Base-by-base conservation (phyloP, 30 jellyfish, hydroid and myxozoan species). In the Clytia hemisphaerica region DNA sequence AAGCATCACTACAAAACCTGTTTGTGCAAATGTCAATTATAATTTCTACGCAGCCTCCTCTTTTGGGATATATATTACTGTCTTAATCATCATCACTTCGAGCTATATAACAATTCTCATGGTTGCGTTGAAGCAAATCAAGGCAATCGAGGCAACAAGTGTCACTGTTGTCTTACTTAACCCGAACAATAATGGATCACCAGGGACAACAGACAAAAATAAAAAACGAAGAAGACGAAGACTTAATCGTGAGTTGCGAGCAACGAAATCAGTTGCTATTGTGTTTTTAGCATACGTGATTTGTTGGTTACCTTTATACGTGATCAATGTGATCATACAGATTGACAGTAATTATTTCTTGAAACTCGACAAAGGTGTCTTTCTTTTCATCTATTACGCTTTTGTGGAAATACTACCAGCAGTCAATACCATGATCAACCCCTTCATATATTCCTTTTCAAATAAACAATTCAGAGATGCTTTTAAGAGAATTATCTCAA, bases 301-400 rank as follows among this genome's bases (percentile, higher is more conserved):
- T 33, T 89, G 98, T 44, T 89, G 98, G 98, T 73, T 89, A 21
- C 98, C 98, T n/a, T 80, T 74, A 21, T 63, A 82, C 66, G 69
- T 89, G 29, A 24, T 89, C 7, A 74, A 61, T 22, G n/a, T 76
- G 3, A 12, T 83, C 0, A 40, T 47, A 12, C 31, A 33, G 12
- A 64, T 83, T 62, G 82, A 89, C 14, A 24, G 4, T 15, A 68
- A 84, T 64, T 89, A 61, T 47, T 18, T 45, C n/a, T 57, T 73
- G 34, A 46, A 71, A 22, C 36, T 50, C 40, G 50, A 89, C 38
- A 6, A 61, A 28, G 34, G 63, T 10, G 58, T 75, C 1, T 79
- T 89, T 73, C 27, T 48, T 61, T 4, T 80, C 4, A 35, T 77
- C n/a, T 79, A 24, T 35, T 73, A 73, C 18, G 58, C 70, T 12